These are phyloP conservation scores for Chironomus riparius DNA, from an alignment of 2,888 invertebrate genomes.

Conservation along the genomic window DNA sequence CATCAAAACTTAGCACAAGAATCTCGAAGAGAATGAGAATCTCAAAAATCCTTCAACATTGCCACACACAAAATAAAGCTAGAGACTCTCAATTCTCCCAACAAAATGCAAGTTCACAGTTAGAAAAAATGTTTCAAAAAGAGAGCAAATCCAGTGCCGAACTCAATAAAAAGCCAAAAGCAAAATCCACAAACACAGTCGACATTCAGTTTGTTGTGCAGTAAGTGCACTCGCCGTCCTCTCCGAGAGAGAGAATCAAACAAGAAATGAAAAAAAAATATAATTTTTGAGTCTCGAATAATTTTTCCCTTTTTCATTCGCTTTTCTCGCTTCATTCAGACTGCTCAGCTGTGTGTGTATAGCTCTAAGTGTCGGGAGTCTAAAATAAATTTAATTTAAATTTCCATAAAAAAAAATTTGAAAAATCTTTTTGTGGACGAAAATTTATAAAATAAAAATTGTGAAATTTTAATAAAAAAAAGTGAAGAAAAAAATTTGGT, in stretches of 20 bases:
- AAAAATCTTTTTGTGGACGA: too few species aligned
- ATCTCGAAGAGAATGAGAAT: too few species aligned
- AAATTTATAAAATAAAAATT: too few species aligned
- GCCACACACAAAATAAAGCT: too few species aligned
- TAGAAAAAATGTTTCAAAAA: too few species aligned
- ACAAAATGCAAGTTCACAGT: not conserved
- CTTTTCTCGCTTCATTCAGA: conserved; percentile 20
- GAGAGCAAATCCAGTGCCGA: not conserved
- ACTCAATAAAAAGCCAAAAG: not conserved
- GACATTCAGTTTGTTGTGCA: too few species aligned
- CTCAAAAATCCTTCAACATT: too few species aligned
- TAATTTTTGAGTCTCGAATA: not conserved
- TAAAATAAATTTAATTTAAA: not conserved
- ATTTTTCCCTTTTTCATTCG: conserved; percentile 20
- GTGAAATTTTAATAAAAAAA: too few species aligned
- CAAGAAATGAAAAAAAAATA: not conserved
- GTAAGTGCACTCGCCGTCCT: not conserved
- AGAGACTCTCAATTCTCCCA: too few species aligned
- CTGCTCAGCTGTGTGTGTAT: conserved; percentile 25
- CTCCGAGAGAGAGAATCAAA: not conserved
- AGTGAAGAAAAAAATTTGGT: too few species aligned
- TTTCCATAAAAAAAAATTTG: too few species aligned
- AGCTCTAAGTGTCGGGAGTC: not conserved
- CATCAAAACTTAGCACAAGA: too few species aligned
- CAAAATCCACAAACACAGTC: not conserved